These are phyloP conservation scores for Melanocharis versteri DNA, from an alignment of 2,113 vertebrate species.

Conservation along the genomic window DNA sequence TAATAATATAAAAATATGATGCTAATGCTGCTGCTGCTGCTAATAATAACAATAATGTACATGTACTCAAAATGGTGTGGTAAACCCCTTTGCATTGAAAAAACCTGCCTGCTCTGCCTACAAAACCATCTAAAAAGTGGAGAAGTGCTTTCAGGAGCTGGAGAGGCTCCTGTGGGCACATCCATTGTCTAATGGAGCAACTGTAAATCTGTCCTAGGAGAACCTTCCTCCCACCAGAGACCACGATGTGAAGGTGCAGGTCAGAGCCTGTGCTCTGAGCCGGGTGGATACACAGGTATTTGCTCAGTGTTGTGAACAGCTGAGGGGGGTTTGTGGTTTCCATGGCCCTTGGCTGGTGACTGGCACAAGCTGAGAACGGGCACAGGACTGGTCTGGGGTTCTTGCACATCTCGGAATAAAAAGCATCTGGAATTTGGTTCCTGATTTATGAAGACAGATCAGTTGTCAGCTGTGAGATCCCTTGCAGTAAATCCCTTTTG, in stretches of 20 bases:
- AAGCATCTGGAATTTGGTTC: background rate
- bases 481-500: background rate
- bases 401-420: background rate
- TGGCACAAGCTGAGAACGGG: background rate
- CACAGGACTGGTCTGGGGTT: background rate
- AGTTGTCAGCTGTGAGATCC: background rate
- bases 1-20: background rate
- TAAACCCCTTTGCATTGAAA: background rate
- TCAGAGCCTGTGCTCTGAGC: slow-evolving; percentile 92
- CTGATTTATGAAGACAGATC: background rate
- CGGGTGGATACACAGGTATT: slow-evolving; percentile 86
- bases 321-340: background rate
- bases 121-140: background rate
- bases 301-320: background rate
- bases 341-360: background rate
- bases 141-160: background rate
- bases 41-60: no score
- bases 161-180: background rate
- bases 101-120: background rate
- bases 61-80: background rate
- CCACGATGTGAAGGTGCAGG: slow-evolving; percentile 86
- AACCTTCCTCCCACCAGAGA: slow-evolving; percentile 66
- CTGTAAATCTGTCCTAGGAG: slow-evolving; percentile 72
- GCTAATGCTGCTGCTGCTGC: no score
- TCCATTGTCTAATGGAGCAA: background rate